Evolutionary conservation across 2,797 vertebrate genomes (phyloP), one percentile per base, ranked within the genome.

Genomic region (Aulostomus chinensis): DNA sequence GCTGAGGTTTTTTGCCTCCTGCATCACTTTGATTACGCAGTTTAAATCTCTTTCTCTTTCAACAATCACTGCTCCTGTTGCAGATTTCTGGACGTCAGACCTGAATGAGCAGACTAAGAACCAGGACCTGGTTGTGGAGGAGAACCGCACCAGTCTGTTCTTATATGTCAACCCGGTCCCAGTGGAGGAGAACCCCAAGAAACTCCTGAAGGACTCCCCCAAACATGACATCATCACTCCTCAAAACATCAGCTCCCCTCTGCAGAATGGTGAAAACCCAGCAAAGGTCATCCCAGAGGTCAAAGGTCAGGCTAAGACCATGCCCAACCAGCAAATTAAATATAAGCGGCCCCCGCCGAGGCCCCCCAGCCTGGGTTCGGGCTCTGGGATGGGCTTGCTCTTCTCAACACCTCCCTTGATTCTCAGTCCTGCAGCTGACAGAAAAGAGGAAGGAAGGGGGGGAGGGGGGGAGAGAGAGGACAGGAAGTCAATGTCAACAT

Each of bases 81-180:
- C 84, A 98, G 96, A 94, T 83, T 98, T 97, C 84, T 99, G 96
- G 96, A 89, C 83, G 15, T 95, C 94, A 2, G 85, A 86, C 0
- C 78, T 93, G 73, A 95, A 94, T 70, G 83, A 46, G 42, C 80
- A 42, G 33, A 5, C 29, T n/a, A 63, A 65, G 14, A 60, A 29
- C 10, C 56, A 53, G 55, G 37, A 69, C 33, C 25, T 13, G 36
- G 29, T 11, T 10, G 28, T 22, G 12, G 34, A 54, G 1, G 61
- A 78, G 25, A 73, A 52, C 53, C 66, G 49, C 30, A 72, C 72
- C 38, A 81, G 87, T 72, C 75, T 84, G 57, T 91, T 90, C 85
- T 91, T 95, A 91, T 94, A 96, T 14, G 88, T 99, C 61, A 95
- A 94, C 73, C 93, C 95, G 9, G 89, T 96, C 58, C 88, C 92